Conservation (phyloP, 2,797 vertebrate species). For the Spinus pinus region DNA sequence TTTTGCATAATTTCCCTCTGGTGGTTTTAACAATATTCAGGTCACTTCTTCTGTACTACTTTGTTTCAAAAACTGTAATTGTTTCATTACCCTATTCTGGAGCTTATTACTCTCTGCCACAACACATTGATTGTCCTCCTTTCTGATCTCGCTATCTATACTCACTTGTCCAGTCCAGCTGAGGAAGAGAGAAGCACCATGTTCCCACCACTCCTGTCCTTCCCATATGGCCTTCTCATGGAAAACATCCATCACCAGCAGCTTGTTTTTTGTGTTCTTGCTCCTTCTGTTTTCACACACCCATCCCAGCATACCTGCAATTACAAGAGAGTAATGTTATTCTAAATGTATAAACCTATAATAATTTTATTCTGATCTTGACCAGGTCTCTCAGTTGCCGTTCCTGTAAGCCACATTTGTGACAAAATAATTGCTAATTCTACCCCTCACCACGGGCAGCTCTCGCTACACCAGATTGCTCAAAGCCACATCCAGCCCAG, state of each 20-base stretch:
- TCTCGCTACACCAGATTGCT: background rate
- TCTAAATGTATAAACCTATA: background rate
- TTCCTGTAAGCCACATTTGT: background rate
- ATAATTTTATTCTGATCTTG: background rate
- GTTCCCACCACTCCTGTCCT: background rate
- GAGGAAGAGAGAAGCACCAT: background rate
- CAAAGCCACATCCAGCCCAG: fast-evolving
- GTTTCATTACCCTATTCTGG: background rate
- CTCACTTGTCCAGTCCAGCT: background rate
- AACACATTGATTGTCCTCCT: background rate
- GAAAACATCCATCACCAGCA: background rate
- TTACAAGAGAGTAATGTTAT: background rate
- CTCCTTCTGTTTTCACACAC: background rate
- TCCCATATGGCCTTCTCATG: background rate
- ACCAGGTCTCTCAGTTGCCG: background rate
- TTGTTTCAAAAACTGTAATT: background rate
- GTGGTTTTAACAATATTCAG: background rate
- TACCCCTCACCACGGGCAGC: fast-evolving
- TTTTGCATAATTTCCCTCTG: background rate
- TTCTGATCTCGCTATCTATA: background rate
- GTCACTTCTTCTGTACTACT: background rate
- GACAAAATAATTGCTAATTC: background rate
- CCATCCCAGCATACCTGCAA: background rate
- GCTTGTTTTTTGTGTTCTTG: background rate
- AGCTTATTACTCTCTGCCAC: background rate